phyloP scores from a whole-genome alignment of 2,113 vertebrate genomes.

The Aleadryas rufinucha region DNA sequence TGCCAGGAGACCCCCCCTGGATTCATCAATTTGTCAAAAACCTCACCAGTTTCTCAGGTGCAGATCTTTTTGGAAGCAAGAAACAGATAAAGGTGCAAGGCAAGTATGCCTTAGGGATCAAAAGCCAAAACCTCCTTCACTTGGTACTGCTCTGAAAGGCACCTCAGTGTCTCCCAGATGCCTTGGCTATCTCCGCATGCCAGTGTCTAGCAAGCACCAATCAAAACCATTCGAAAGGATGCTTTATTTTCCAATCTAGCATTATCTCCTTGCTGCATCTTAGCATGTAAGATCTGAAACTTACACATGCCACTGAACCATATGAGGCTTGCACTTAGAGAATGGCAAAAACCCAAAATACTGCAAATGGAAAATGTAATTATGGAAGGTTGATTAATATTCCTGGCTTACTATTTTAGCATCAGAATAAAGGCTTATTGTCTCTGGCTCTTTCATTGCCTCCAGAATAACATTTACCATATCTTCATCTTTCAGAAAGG shows the following conservation, averaged over 20 bases:
- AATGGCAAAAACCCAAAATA: conserved; percentile 23
- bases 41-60: neutral
- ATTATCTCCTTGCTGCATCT: neutral
- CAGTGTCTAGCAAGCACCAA: neutral
- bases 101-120: neutral
- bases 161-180: neutral
- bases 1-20: neutral
- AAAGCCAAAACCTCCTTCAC: neutral
- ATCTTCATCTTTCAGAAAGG: conserved; percentile 23
- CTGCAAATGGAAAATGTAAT: conserved; percentile 45
- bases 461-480: conserved; percentile 32
- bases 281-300: neutral
- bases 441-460: conserved; percentile 25
- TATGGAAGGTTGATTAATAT: conserved; percentile 41
- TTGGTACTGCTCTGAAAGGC: neutral
- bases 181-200: neutral
- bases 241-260: neutral
- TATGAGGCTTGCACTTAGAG: neutral
- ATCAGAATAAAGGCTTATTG: conserved; percentile 49
- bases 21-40: neutral
- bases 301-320: neutral
- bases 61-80: neutral
- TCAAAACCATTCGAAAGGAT: neutral
- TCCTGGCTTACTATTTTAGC: conserved; percentile 6
- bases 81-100: neutral